phyloP scores from a whole-genome alignment of 2,797 vertebrate species.

The Heteromormyrus szaboi region DNA sequence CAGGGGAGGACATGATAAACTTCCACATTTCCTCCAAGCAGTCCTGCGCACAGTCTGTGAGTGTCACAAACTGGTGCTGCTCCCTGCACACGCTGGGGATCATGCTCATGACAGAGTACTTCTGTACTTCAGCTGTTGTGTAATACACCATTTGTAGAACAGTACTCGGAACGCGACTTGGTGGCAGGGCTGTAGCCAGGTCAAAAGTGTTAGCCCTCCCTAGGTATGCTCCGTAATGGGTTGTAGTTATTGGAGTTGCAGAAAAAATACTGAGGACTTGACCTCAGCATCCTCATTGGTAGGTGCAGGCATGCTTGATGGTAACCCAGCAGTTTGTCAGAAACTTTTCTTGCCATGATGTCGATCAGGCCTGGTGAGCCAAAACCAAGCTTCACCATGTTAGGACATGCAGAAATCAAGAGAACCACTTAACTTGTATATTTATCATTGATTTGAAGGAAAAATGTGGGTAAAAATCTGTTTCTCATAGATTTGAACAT shows the following conservation, averaged over 20 bases:
- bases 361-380: background rate
- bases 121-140: background rate
- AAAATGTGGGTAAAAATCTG: background rate
- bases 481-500: background rate
- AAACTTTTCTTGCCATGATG: background rate
- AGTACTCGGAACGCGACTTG: background rate
- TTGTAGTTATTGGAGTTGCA: too few relatives aligned
- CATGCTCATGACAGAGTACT: background rate
- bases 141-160: background rate
- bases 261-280: too few relatives aligned
- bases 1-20: constrained; percentile 75
- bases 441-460: background rate
- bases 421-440: background rate
- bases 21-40: constrained; percentile 80
- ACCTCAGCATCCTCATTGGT: background rate
- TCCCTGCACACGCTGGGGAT: background rate
- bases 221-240: too few relatives aligned
- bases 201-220: too few relatives aligned
- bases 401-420: background rate
- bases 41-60: constrained; percentile 72
- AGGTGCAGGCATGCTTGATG: background rate
- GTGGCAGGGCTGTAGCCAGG: too few relatives aligned
- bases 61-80: constrained; percentile 18
- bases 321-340: background rate
- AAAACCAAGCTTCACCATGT: background rate